Conservation (phyloP, 2,888 invertebrate species). For the Drosophila helvetica region DNA sequence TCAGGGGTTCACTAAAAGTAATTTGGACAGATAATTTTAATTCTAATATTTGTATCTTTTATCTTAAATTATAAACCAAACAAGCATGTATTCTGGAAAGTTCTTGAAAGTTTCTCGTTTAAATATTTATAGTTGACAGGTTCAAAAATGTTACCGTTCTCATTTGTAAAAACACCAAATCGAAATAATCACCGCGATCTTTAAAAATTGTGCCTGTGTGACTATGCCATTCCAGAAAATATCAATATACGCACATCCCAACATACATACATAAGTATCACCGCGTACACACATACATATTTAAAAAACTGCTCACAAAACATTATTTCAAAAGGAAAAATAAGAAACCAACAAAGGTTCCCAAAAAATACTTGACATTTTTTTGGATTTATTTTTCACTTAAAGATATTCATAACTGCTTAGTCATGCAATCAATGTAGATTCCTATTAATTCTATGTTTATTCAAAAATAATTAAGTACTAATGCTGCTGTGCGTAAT, state of each 20-base stretch:
- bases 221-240: background rate
- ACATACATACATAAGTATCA: background rate
- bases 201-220: background rate
- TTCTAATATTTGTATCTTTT: background rate
- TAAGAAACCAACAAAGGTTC: conserved; percentile 8
- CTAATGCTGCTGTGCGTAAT: background rate
- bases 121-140: background rate
- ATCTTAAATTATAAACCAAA: too few species aligned
- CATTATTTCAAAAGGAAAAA: conserved; percentile 4
- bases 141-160: too few species aligned
- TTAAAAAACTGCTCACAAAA: conserved; percentile 9
- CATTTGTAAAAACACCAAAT: background rate
- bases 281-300: background rate
- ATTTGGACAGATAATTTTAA: background rate
- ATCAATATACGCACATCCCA: background rate
- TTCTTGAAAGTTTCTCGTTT: background rate
- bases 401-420: conserved; percentile 59
- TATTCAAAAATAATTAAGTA: conserved; percentile 44
- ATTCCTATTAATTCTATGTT: conserved; percentile 56
- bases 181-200: background rate
- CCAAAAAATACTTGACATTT: conserved; percentile 19
- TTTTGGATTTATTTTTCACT: conserved; percentile 14
- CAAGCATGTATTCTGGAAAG: background rate
- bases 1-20: too few species aligned
- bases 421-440: conserved; percentile 65